Conservation (phyloP, 2,113 vertebrate genomes). For the Pagrus major region DNA sequence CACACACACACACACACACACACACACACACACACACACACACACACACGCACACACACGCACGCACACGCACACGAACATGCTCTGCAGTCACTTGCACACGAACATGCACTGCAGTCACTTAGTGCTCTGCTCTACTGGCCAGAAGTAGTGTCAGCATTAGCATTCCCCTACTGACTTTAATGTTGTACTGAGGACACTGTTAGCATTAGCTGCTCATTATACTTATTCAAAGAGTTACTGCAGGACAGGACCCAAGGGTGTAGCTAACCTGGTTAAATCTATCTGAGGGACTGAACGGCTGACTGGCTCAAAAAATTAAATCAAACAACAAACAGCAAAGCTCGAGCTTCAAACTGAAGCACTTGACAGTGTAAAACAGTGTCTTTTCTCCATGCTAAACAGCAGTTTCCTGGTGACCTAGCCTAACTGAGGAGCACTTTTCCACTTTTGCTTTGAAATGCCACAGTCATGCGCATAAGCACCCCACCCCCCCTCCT, state of each 20-base stretch:
- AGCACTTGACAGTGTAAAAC: slow-evolving; percentile 62
- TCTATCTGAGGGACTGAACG: slow-evolving; percentile 25
- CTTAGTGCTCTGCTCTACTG: slow-evolving; percentile 17
- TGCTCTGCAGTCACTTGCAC: too few species aligned
- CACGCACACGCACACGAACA: slow-evolving; percentile 7
- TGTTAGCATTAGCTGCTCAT: slow-evolving; percentile 51
- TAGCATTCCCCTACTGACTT: slow-evolving; percentile 55
- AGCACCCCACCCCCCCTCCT: slow-evolving; percentile 74
- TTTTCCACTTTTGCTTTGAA: slow-evolving; percentile 91
- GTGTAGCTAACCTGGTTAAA: slow-evolving; percentile 55
- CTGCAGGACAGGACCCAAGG: slow-evolving; percentile 42
- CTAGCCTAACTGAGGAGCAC: slow-evolving; percentile 87
- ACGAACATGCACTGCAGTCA: slow-evolving; percentile 11
- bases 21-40: slow-evolving; percentile 1
- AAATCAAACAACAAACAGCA: slow-evolving; percentile 52
- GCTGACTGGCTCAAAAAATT: slow-evolving; percentile 34
- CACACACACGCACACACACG: background rate
- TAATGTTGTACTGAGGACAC: slow-evolving; percentile 48
- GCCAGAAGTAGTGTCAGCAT: slow-evolving; percentile 33
- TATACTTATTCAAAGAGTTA: slow-evolving; percentile 36
- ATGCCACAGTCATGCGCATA: slow-evolving; percentile 88
- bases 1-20: slow-evolving; percentile 1
- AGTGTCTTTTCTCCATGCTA: slow-evolving; percentile 51
- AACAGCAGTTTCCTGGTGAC: slow-evolving; percentile 84
- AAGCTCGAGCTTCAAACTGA: slow-evolving; percentile 52